Base-by-base conservation (phyloP, 2,797 vertebrate species). In the Rhinophrynus dorsalis region DNA sequence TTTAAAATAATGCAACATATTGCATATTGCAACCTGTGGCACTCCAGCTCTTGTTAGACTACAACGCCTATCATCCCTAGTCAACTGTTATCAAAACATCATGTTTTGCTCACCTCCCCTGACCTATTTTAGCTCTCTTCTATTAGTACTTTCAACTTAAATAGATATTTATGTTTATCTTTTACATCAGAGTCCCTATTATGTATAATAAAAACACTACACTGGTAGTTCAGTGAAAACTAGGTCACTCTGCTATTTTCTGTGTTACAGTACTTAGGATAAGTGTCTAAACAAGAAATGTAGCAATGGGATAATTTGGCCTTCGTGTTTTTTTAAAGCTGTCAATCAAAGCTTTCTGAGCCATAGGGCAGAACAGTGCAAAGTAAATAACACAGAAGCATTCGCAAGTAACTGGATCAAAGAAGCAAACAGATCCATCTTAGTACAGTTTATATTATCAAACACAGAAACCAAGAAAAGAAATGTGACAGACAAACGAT, bases 171-270 rank as follows among this genome's bases (percentile, higher is more conserved):
- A 38, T 65, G 33, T 65, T 47, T 72, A 58, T 58, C 37, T 52
- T 40, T 60, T 45, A 54, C 26, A 73, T 52, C 54, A 66, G 54
- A 40, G 44, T 20, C 59, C 27, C 26, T 32, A 44, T 50, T 44
- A 59, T 32, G 24, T 40, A 18, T 20, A 64, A 65, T 65, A 58
- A 42, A 45, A 44, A 35, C 12, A 20, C 42, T 58, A 64, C n/a
- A 38, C 35, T 17, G 27, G 48, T 26, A 44, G 40, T 57, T 57
- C 29, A 35, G 61, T 58, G 23, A 50, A 58, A 72, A 65, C 32
- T 72, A 72, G 61, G 69, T 72, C 69, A 65, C 33, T 12, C 32
- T 40, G 54, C 44, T 65, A 59, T 58, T 65, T 71, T 56, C 69
- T 67, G 24, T 52, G 20, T 55, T 45, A 20, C 45, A 60, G 70